phyloP scores from a whole-genome alignment of 2,113 vertebrate species.

The Tricholaema leucomelas region DNA sequence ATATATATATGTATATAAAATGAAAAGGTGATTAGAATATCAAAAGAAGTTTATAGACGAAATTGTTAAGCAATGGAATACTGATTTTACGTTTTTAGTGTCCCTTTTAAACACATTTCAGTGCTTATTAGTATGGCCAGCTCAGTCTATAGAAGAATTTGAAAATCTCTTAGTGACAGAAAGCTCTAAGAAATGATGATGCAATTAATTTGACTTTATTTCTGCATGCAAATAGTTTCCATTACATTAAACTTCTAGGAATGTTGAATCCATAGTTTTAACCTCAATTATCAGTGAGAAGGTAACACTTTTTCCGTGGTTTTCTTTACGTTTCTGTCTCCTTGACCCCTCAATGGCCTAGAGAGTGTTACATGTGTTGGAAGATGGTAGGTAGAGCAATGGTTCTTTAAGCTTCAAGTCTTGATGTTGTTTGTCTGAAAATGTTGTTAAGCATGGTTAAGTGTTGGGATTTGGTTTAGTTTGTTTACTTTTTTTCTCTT shows the following conservation, averaged over 20 bases:
- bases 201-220: neutral
- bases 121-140: neutral
- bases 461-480: neutral
- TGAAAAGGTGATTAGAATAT: neutral
- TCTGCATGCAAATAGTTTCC: neutral
- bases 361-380: fast-evolving
- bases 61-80: neutral
- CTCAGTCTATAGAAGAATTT: neutral
- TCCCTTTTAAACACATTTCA: neutral
- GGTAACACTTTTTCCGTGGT: neutral
- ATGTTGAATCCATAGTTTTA: neutral
- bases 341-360: neutral
- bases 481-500: neutral
- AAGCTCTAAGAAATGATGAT: neutral
- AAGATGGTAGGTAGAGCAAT: neutral
- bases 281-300: neutral
- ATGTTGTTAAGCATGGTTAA: neutral
- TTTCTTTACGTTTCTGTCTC: neutral
- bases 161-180: neutral
- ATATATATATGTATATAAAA: too few species aligned
- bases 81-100: neutral
- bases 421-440: neutral
- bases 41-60: neutral
- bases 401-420: neutral
- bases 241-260: neutral